Conservation (phyloP, 1,140 invertebrate species). For the Eumeta japonica region DNA sequence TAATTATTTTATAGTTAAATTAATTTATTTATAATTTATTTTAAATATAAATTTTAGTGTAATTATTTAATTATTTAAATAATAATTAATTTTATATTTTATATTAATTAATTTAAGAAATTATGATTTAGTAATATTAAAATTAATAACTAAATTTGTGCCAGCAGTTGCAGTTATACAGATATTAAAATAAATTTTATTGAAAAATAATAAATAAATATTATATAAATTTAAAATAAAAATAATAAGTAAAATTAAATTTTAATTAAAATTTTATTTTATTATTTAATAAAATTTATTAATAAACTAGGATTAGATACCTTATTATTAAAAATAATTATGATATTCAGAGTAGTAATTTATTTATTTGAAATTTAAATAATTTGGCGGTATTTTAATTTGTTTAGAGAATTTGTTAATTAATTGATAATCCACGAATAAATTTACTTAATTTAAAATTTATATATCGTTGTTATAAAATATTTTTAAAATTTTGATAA, state of each 20-base stretch:
- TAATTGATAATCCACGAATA: constrained; percentile 61
- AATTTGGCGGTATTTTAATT: constrained; percentile 61
- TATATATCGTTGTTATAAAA: constrained; percentile 60
- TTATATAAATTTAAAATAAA: constrained; percentile 33
- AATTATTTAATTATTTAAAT: constrained; percentile 29
- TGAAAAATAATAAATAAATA: constrained; percentile 24
- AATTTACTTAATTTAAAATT: constrained; percentile 55
- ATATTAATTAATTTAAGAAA: constrained; percentile 43
- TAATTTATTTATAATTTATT: constrained; percentile 36
- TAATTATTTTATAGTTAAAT: constrained; percentile 30
- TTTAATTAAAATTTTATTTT: constrained; percentile 26
- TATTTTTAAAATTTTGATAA: constrained; percentile 54
- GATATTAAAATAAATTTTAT: constrained; percentile 28
- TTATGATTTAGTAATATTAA: constrained; percentile 39
- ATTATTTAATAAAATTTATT: constrained; percentile 31
- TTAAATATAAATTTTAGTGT: constrained; percentile 43
- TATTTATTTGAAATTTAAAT: constrained; percentile 57
- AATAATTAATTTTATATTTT: constrained; percentile 30
- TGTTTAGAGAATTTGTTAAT: constrained; percentile 60
- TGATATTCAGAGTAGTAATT: constrained; percentile 48
- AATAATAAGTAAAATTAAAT: constrained; percentile 30
- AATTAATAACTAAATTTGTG: constrained; percentile 54
- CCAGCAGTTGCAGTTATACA: constrained; percentile 61
- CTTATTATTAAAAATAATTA: constrained; percentile 58
- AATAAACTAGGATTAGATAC: constrained; percentile 67